Evolutionary conservation across 2,888 invertebrate genomes (phyloP).

Genomic region (Aporophyla nigra): DNA sequence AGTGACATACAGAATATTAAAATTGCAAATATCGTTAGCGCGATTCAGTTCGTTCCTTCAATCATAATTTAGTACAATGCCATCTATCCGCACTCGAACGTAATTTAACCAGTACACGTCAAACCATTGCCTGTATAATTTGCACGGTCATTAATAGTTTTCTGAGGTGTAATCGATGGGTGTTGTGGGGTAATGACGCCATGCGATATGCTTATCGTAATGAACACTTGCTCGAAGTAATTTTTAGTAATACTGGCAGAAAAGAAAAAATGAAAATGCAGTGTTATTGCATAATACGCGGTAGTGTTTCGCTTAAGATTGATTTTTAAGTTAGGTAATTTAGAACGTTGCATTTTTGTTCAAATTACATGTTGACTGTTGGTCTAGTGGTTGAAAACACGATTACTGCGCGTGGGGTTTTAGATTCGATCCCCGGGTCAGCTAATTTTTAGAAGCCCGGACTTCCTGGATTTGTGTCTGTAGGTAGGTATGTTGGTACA

Average conservation of each 20-base stretch:
- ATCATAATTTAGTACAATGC: constrained; percentile 46
- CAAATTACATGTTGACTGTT: neutral
- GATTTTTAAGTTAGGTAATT: constrained; percentile 35
- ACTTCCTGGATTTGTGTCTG: neutral
- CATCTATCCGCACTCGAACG: constrained; percentile 37
- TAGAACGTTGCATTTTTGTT: neutral
- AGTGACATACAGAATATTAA: neutral
- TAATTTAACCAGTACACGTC: constrained; percentile 42
- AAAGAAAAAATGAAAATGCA: constrained; percentile 45
- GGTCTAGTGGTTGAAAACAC: neutral
- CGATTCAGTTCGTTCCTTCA: constrained; percentile 24
- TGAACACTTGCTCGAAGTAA: constrained; percentile 52
- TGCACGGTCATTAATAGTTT: constrained; percentile 68
- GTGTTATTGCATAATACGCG: constrained; percentile 47
- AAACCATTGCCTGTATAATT: constrained; percentile 59
- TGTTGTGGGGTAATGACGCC: constrained; percentile 65
- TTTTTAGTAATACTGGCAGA: constrained; percentile 45
- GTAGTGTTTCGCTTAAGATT: constrained; percentile 36
- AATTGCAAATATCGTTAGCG: constrained; percentile 28
- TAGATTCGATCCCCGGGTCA: too few species aligned
- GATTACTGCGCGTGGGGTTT: neutral
- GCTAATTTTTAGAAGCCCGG: neutral
- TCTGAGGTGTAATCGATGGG: constrained; percentile 65
- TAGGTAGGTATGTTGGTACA: neutral
- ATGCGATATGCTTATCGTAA: constrained; percentile 65